Conservation (phyloP, 1,140 invertebrate species). For the Latrodectus geometricus region DNA sequence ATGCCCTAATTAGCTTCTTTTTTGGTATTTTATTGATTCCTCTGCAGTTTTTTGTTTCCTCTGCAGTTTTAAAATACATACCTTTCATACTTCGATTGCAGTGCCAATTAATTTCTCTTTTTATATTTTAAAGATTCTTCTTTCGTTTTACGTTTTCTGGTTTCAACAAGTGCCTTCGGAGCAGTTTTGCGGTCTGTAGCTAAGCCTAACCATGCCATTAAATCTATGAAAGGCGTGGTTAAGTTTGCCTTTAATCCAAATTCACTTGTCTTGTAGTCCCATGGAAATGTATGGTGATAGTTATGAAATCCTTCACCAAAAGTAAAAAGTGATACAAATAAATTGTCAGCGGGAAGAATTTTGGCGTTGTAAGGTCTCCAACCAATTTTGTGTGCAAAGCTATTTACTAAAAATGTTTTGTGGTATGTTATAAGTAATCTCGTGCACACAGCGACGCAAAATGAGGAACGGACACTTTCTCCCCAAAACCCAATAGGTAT, state of each 20-base stretch:
- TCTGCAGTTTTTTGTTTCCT: too few species aligned
- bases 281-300: conserved; percentile 74
- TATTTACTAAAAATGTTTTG: conserved; percentile 96
- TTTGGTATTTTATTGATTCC: too few species aligned
- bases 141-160: conserved; percentile 73
- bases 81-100: too few species aligned
- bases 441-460: too few species aligned
- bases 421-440: conserved; percentile 67
- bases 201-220: conserved; percentile 70
- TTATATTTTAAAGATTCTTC: conserved; percentile 71
- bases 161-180: conserved; percentile 69
- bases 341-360: conserved; percentile 72
- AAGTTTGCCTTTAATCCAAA: conserved; percentile 70
- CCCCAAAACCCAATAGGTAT: too few species aligned
- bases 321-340: conserved; percentile 70
- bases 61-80: too few species aligned
- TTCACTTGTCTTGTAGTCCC: conserved; percentile 72
- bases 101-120: too few species aligned
- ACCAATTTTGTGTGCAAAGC: conserved; percentile 93
- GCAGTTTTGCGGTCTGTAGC: conserved; percentile 71
- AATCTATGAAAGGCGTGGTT: conserved; percentile 72
- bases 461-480: too few species aligned
- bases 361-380: conserved; percentile 86
- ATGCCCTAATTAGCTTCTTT: too few species aligned
- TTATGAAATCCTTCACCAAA: conserved; percentile 74